These are phyloP conservation scores for Iselma pallidipennis DNA, from an alignment of 2,888 invertebrate species.

Conservation along the genomic window DNA sequence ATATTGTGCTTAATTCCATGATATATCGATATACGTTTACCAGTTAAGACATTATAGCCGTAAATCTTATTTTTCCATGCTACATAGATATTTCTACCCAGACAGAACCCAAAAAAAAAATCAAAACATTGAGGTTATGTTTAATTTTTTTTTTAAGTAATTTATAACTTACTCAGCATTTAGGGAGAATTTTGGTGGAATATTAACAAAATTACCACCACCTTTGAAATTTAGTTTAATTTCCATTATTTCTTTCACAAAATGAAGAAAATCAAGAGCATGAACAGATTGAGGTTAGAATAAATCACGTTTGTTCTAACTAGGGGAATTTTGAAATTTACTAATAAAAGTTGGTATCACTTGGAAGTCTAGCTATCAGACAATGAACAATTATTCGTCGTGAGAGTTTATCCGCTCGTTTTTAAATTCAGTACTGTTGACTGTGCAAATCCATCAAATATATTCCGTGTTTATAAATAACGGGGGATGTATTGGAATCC, in stretches of 20 bases:
- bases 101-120: no score
- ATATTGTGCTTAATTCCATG: constrained; percentile 59
- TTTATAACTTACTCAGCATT: constrained; percentile 64
- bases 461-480: no score
- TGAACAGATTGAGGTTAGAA: not conserved
- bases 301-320: not conserved
- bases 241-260: constrained; percentile 29
- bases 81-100: constrained; percentile 65
- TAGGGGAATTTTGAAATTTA: not conserved
- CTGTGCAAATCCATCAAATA: no score
- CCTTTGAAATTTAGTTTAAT: constrained; percentile 62
- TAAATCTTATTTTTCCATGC: constrained; percentile 63
- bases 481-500: no score
- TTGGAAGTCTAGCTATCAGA: not conserved
- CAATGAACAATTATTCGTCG: no score
- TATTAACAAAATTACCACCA: constrained; percentile 65
- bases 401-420: no score
- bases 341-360: not conserved
- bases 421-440: no score
- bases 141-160: not conserved
- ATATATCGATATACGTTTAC: constrained; percentile 64
- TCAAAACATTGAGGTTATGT: not conserved
- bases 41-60: constrained; percentile 68
- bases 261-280: not conserved
- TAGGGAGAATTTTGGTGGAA: constrained; percentile 65